Conservation (phyloP, 92 coral and sea anemone species). For the Heliopora coerulea region DNA sequence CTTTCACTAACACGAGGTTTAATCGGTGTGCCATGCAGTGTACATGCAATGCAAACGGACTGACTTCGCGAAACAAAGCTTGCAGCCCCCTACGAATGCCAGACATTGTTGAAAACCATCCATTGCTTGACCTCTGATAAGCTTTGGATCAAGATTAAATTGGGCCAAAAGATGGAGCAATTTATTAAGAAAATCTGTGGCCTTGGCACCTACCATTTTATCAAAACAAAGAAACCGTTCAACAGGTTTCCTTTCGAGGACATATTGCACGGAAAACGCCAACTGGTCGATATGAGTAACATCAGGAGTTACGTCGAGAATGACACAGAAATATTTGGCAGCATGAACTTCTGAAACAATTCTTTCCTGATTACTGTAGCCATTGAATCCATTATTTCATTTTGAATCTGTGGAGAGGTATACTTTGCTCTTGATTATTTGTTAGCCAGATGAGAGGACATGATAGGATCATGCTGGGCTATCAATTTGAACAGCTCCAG, state of each 20-base stretch:
- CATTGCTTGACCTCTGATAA: conserved; percentile 1
- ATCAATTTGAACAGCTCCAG: not conserved
- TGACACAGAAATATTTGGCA: conserved; percentile 2
- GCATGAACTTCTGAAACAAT: not conserved
- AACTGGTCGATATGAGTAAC: conserved; percentile 16
- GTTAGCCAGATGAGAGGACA: conserved; percentile 8
- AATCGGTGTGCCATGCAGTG: too few relatives aligned
- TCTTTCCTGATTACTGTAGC: conserved; percentile 11
- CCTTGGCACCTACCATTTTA: conserved; percentile 8
- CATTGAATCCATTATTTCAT: not conserved
- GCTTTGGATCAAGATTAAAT: not conserved
- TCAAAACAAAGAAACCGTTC: conserved; percentile 23
- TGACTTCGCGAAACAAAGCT: conserved; percentile 7
- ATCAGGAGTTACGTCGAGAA: conserved; percentile 12
- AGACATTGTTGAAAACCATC: conserved; percentile 12
- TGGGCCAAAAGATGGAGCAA: not conserved
- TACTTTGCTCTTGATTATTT: conserved; percentile 2
- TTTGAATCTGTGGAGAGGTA: conserved; percentile 17
- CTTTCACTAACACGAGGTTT: too few relatives aligned
- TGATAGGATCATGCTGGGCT: not conserved
- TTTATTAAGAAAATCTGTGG: conserved; percentile 8
- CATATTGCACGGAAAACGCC: conserved; percentile 8
- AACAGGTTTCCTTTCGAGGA: conserved; percentile 4
- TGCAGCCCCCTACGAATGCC: conserved; percentile 12
- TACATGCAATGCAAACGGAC: not conserved